phyloP scores from a whole-genome alignment of 2,113 vertebrate species.

The Poeciliopsis retropinna region DNA sequence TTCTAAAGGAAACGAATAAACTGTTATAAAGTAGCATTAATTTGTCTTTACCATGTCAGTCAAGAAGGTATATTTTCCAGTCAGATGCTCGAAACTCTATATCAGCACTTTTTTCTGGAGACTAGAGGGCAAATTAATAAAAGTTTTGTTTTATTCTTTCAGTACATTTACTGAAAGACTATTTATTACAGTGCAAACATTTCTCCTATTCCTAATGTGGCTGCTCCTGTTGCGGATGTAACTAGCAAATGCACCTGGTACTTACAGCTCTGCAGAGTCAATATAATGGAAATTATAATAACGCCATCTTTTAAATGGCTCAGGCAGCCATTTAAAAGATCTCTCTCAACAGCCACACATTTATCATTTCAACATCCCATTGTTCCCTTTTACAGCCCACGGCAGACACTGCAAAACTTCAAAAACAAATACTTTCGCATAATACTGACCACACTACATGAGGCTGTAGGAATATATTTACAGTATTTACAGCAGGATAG shows the following conservation, averaged over 20 bases:
- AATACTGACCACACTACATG: neutral
- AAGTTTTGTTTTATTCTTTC: too few relatives aligned
- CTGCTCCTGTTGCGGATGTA: neutral
- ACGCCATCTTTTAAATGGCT: constrained; percentile 5
- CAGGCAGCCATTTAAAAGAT: constrained; percentile 11
- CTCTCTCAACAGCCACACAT: neutral
- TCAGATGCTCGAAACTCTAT: neutral
- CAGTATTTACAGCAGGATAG: neutral
- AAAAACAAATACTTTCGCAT: neutral
- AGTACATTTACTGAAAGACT: too few relatives aligned
- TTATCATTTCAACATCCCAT: neutral
- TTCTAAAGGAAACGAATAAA: neutral
- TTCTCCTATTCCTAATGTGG: too few relatives aligned
- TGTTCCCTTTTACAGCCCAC: too few relatives aligned
- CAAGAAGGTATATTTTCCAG: neutral
- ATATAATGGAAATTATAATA: constrained; percentile 19
- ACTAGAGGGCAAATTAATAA: too few relatives aligned
- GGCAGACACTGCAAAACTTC: neutral
- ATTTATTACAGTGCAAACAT: too few relatives aligned
- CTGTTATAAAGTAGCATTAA: neutral
- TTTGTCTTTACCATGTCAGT: neutral
- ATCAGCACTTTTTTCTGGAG: neutral
- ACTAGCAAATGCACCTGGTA: constrained; percentile 22
- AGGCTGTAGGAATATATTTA: neutral
- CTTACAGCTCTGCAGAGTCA: neutral